Evolutionary conservation across 2,888 invertebrate species (phyloP).

Genomic region (Drosophila kokeensis): DNA sequence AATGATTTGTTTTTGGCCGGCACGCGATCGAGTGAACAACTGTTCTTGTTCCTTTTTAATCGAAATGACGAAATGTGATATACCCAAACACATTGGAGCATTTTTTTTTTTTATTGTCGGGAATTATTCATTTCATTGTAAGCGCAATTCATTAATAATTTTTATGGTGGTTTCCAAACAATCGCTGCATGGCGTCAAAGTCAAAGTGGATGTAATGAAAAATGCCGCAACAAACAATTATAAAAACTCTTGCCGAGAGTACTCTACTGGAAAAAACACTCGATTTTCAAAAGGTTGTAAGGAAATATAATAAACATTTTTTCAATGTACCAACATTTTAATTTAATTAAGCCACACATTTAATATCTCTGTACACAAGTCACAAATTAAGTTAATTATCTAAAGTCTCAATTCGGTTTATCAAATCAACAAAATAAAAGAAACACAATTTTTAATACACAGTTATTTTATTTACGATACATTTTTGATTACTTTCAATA

Average conservation of each 20-base stretch:
- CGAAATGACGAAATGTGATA: slow-evolving; percentile 61
- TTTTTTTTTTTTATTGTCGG: slow-evolving; percentile 37
- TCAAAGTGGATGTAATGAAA: slow-evolving; percentile 41
- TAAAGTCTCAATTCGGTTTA: background rate
- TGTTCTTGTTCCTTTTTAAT: slow-evolving; percentile 37
- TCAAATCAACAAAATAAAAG: background rate
- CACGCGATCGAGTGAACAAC: slow-evolving; percentile 70
- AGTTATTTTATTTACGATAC: background rate
- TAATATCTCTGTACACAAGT: background rate
- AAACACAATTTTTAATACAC: background rate
- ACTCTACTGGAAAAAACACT: background rate
- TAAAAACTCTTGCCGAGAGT: background rate
- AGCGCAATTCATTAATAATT: slow-evolving; percentile 71
- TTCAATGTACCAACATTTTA: too few species aligned
- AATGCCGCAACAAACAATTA: slow-evolving; percentile 9
- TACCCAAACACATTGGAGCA: slow-evolving; percentile 15
- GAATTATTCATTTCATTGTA: slow-evolving; percentile 73
- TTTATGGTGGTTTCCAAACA: slow-evolving; percentile 47
- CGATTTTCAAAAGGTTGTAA: background rate
- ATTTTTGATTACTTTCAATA: background rate
- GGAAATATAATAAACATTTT: too few species aligned
- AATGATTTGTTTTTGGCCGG: slow-evolving; percentile 79
- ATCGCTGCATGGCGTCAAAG: slow-evolving; percentile 47
- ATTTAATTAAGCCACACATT: background rate
- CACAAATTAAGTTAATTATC: background rate